Percentiles rank a stretch among this genome's conserved stretches.
phyloP scores from a whole-genome alignment of 2,113 vertebrate species.

The Grus americana region DNA sequence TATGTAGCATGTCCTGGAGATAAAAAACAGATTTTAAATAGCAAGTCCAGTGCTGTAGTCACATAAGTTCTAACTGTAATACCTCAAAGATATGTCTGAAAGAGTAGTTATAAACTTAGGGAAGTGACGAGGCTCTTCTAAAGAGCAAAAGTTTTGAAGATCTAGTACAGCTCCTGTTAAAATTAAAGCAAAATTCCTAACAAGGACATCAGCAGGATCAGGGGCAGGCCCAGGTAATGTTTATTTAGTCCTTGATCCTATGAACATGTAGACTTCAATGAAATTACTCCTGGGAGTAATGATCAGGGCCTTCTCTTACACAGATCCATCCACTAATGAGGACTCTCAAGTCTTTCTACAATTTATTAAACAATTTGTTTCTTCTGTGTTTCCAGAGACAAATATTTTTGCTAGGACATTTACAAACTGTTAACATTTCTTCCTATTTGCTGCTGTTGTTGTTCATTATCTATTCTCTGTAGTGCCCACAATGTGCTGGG shows the following conservation, averaged over 20 bases:
- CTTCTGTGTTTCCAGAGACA: constrained; percentile 35
- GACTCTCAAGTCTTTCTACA: neutral
- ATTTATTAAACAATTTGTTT: constrained; percentile 25
- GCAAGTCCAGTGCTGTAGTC: neutral
- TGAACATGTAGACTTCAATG: neutral
- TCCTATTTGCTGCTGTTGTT: constrained; percentile 14
- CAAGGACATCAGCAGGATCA: neutral
- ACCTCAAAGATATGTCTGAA: neutral
- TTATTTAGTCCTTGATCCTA: neutral
- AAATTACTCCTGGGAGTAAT: neutral
- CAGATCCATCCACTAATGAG: neutral
- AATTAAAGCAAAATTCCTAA: neutral
- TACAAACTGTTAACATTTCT: constrained; percentile 35
- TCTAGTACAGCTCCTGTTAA: neutral
- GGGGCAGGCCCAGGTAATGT: neutral
- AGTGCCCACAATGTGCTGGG: constrained; percentile 37
- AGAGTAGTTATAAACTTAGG: neutral
- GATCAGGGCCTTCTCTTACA: neutral
- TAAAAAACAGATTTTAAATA: neutral
- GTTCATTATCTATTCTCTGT: constrained; percentile 42
- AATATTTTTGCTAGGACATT: constrained; percentile 38
- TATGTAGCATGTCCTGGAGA: neutral
- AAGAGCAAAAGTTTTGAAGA: neutral
- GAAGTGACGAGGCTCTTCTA: neutral
- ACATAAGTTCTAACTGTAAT: neutral